Evolutionary conservation across 2,797 vertebrate genomes (phyloP), one percentile per base, ranked within the genome.

Genomic region (Phalanger gymnotis): DNA sequence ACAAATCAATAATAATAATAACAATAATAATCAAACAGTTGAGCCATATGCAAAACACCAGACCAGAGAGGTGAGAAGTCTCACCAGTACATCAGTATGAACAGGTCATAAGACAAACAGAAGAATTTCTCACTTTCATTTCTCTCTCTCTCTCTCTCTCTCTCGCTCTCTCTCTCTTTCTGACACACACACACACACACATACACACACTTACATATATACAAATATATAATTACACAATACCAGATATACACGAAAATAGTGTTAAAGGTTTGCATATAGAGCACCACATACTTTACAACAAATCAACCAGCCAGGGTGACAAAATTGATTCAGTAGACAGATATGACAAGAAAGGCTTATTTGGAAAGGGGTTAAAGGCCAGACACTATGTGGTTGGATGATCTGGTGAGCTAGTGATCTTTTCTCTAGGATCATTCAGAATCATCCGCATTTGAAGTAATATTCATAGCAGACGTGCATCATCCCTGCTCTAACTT

Each of bases 301-400:
- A 93, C 56, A 92, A 6, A 90, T 54, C 61, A 94, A 92, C 61
- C 13, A 91, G 92, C 94, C 47, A 94, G 93, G 92, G 25, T 28
- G 58, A 58, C 47, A 87, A 53, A 94, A 92, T 51, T 66, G 51
- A 96, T 92, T 95, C 96, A 90, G 94, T 94, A 96, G 95, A 95
- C 94, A 96, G 2, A 73, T 3, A 40, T 56, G 95, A 97, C 97
- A 97, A 97, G 96, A 61, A 90, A 98, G 96, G 61, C 95, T 97
- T 97, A 96, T 81, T 97, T 52, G 92, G 94, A 97, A 98, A 97
- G 95, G 95, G 97, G 97, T 87, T 97, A 89, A 55, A 96, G 97
- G 95, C 95, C 91, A 93, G 95, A 94, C 96, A 94, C 58, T 94
- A 91, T 94, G 61, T 90, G 96, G 94, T 81, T 94, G 87, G 93